phyloP scores from a whole-genome alignment of 1,140 invertebrate genomes.

The Lordiphosa mommai region DNA sequence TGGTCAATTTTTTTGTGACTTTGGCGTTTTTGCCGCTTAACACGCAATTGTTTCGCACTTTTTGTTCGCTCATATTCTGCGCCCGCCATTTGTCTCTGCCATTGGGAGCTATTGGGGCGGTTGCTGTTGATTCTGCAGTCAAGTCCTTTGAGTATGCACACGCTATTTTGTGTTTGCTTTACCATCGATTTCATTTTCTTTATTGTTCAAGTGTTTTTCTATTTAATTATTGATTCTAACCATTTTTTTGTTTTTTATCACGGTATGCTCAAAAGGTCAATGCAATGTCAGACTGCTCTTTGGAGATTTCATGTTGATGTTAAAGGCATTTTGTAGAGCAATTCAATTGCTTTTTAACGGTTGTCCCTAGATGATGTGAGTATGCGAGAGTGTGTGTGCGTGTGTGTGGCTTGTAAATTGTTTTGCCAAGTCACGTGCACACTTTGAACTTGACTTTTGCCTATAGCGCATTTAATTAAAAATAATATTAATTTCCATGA shows the following conservation, averaged over 20 bases:
- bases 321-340: conserved; percentile 40
- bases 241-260: conserved; percentile 36
- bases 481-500: conserved; percentile 53
- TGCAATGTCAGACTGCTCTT: conserved; percentile 57
- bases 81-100: conserved; percentile 36
- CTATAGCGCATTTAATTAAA: conserved; percentile 53
- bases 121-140: conserved; percentile 30
- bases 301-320: conserved; percentile 48
- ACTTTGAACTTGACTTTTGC: conserved; percentile 24
- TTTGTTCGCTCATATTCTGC: conserved; percentile 47
- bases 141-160: conserved; percentile 42
- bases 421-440: conserved; percentile 57
- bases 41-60: conserved; percentile 75
- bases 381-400: neutral
- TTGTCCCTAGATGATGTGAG: conserved; percentile 23
- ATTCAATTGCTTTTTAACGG: conserved; percentile 67
- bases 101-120: conserved; percentile 1
- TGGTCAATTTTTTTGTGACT: conserved; percentile 42
- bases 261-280: conserved; percentile 42
- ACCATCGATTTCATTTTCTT: conserved; percentile 34
- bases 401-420: conserved; percentile 23
- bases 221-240: conserved; percentile 71
- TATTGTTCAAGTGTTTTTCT: conserved; percentile 26
- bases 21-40: conserved; percentile 74
- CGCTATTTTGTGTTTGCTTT: conserved; percentile 46